Base-by-base conservation (phyloP, 1,140 invertebrate species). In the Pachyrhynchus sulphureomaculatus region DNA sequence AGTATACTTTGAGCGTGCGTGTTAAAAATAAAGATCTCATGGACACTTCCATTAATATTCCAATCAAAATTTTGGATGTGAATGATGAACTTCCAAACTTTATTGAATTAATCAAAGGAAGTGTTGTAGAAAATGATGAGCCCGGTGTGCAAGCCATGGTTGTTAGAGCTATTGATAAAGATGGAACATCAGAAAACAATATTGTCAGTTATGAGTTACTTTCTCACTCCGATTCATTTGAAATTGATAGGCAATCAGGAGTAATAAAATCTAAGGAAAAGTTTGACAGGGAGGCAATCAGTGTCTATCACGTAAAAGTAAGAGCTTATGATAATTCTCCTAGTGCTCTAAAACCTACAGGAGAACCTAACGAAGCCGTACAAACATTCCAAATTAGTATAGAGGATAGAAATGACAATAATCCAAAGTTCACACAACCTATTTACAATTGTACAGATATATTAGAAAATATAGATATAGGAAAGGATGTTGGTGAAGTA, bases 381-480 rank as follows among this genome's bases (percentile, higher is more conserved):
- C 87, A 91, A 78, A 84, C 85, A 49, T 93, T 95, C 70, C 81
- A 86, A 58, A 92, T 96, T 60, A 86, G 88, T 71, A 95, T 97
- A 41, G 89, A 89, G 8, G 95, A 97, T 77, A 92, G 90, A 75
- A 94, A 95, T 72, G 95, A 95, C 73, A 94, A 95, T 76, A 82
- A 86, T 8, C 92, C 92, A 0, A 82, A 84, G 62, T 95, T 95
- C 74, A 88, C 86, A 10, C 79, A 88, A 65, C 70, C 80, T 0
- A 80, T 83, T 0, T 95, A 95, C 77, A 80, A 85, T 4, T 89
- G 90, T 0, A 86, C 90, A 67, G 83, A 85, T 17, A 86, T 96
- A 36, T 79, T 85, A 10, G 93, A 96, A 80, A 86, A 90, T 72
- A 84, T 89, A 1, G 91, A 94, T 74, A 83, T 88, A 15, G 90